Percentiles rank a stretch among this genome's conserved stretches.
These are phyloP conservation scores for Fopius arisanus DNA, from an alignment of 1,140 invertebrate species.

Conservation along the genomic window DNA sequence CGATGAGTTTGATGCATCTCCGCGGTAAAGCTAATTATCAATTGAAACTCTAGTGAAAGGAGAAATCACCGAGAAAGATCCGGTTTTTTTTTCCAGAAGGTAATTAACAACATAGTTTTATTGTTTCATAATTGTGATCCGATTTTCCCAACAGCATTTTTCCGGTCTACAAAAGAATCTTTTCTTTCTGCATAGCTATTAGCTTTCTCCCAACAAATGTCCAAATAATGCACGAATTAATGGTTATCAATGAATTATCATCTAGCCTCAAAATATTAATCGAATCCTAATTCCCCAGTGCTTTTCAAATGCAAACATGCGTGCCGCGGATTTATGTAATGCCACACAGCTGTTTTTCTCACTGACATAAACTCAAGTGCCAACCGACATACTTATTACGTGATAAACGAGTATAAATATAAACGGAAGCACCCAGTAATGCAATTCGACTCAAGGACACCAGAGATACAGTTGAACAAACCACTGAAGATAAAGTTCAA, in stretches of 20 bases:
- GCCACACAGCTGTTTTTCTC: neutral
- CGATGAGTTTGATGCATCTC: neutral
- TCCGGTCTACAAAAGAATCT: neutral
- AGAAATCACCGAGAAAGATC: conserved; percentile 26
- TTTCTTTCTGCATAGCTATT: neutral
- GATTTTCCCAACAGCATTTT: neutral
- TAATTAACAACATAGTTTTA: neutral
- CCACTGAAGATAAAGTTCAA: neutral
- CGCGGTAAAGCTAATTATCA: conserved; percentile 2
- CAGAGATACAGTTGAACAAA: neutral
- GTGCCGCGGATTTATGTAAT: neutral
- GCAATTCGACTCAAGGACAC: neutral
- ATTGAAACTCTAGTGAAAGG: conserved; percentile 22
- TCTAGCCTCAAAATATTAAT: neutral
- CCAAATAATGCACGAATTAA: neutral
- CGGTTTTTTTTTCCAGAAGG: neutral
- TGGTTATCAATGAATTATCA: neutral
- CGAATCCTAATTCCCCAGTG: neutral
- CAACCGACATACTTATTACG: neutral
- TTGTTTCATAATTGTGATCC: neutral
- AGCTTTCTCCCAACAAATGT: neutral
- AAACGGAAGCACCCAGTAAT: conserved; percentile 1
- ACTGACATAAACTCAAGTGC: neutral
- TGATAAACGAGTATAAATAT: neutral
- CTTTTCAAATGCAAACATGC: neutral